Evolutionary conservation across 2,797 vertebrate genomes (phyloP).

Genomic region (Botia kubotai): DNA sequence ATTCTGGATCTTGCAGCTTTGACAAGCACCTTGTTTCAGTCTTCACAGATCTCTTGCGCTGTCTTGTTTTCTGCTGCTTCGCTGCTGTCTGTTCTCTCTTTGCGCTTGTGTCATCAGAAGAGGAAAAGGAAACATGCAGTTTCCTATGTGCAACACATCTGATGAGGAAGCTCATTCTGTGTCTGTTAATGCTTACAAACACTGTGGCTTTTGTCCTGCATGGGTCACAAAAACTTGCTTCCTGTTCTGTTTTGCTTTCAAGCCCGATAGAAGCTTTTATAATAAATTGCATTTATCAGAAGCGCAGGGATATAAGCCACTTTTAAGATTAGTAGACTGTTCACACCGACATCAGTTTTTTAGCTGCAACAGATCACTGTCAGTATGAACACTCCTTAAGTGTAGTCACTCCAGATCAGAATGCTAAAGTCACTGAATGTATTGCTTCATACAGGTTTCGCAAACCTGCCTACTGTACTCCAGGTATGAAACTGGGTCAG

Average conservation of each 20-base stretch:
- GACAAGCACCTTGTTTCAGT: conserved; percentile 35
- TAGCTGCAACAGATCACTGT: background rate
- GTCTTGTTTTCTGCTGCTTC: conserved; percentile 22
- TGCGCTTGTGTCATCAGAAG: conserved; percentile 30
- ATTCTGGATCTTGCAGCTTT: conserved; percentile 12
- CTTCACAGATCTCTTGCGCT: background rate
- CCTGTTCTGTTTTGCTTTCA: conserved; percentile 16
- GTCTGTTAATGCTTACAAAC: conserved; percentile 19
- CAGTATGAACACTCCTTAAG: background rate
- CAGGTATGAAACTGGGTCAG: conserved; percentile 16
- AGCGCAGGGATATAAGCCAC: background rate
- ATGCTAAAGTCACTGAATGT: too few relatives aligned
- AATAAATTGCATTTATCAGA: background rate
- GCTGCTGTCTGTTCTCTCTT: conserved; percentile 29
- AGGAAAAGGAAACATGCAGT: conserved; percentile 44
- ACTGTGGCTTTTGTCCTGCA: conserved; percentile 36
- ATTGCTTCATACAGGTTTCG: background rate
- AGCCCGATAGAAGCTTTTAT: background rate
- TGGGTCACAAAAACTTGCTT: conserved; percentile 34
- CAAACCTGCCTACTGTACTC: conserved; percentile 22
- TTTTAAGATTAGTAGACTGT: background rate
- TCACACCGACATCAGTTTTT: background rate
- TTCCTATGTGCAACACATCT: conserved; percentile 44
- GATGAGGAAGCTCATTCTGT: conserved; percentile 45
- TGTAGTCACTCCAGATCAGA: background rate